Percentiles rank a stretch among this genome's conserved stretches.
Evolutionary conservation across 1,140 invertebrate species (phyloP).

Genomic region (Penaeus japonicus): DNA sequence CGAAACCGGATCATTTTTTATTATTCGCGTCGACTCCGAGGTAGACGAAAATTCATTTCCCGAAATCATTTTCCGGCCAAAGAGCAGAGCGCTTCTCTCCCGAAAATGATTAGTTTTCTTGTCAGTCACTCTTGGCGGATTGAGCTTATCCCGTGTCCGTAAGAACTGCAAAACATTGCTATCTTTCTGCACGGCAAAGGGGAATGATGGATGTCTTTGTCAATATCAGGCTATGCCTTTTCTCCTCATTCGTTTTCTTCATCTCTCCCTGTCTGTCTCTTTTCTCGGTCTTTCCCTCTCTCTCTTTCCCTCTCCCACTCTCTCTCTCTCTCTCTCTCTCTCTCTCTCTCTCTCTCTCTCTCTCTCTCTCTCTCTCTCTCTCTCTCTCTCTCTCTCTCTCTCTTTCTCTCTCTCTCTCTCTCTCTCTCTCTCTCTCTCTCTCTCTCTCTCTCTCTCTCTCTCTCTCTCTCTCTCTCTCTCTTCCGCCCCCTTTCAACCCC

Average conservation of each 20-base stretch:
- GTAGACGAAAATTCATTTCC: too few relatives aligned
- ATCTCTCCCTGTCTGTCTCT: neutral
- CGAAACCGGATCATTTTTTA: too few relatives aligned
- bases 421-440: neutral
- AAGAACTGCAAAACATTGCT: too few relatives aligned
- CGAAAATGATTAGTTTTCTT: too few relatives aligned
- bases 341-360: neutral
- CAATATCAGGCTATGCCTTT: too few relatives aligned
- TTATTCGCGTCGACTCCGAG: too few relatives aligned
- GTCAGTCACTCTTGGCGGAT: too few relatives aligned
- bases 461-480: slow-evolving; percentile 1
- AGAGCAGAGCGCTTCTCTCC: too few relatives aligned
- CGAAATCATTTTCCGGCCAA: too few relatives aligned
- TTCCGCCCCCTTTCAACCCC: neutral
- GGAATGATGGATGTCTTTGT: too few relatives aligned
- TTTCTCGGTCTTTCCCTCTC: neutral
- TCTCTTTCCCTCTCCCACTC: neutral
- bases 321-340: neutral
- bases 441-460: neutral
- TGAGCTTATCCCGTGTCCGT: too few relatives aligned
- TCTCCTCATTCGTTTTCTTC: neutral
- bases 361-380: neutral
- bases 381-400: neutral
- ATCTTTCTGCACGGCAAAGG: too few relatives aligned
- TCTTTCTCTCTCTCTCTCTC: neutral